Evolutionary conservation across 1,140 invertebrate species (phyloP).

Genomic region (Pararge aegeria): DNA sequence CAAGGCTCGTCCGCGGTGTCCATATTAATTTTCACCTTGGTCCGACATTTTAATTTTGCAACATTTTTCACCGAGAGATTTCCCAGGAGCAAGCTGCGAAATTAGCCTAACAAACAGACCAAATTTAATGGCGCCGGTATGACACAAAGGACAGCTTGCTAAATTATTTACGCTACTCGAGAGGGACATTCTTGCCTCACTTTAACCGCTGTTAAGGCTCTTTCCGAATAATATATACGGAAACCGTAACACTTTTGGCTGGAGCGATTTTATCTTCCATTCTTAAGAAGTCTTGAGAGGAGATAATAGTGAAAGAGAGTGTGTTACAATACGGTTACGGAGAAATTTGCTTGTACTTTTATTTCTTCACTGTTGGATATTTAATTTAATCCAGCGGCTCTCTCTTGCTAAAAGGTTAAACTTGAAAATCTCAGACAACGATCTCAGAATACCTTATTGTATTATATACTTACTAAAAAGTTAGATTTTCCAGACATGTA

Average conservation of each 20-base stretch:
- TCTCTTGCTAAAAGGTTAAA: background rate
- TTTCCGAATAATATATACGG: slow-evolving; percentile 21
- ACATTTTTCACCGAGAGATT: slow-evolving; percentile 41
- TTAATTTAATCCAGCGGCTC: background rate
- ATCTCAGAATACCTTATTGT: too few relatives aligned
- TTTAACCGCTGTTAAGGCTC: slow-evolving; percentile 30
- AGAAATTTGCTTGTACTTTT: background rate
- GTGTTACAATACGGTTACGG: background rate
- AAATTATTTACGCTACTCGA: slow-evolving; percentile 51
- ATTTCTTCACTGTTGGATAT: background rate
- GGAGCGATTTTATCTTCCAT: background rate
- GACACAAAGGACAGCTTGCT: slow-evolving; percentile 48
- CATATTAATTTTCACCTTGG: slow-evolving; percentile 36
- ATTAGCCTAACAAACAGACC: slow-evolving; percentile 51
- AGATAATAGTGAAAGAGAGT: background rate
- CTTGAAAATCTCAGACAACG: background rate
- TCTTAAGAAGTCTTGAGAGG: background rate
- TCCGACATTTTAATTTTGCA: slow-evolving; percentile 43
- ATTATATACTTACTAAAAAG: too few relatives aligned
- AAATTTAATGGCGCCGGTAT: slow-evolving; percentile 47
- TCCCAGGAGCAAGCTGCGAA: slow-evolving; percentile 47
- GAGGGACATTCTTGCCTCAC: slow-evolving; percentile 29
- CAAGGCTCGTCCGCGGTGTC: slow-evolving; percentile 20
- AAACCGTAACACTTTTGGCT: slow-evolving; percentile 9
- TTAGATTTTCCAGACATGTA: too few relatives aligned